A percentile compares a stretch with the other conserved stretches of the same genome.
Conservation (phyloP, 2,888 invertebrate species). For the Lumbricus terrestris region DNA sequence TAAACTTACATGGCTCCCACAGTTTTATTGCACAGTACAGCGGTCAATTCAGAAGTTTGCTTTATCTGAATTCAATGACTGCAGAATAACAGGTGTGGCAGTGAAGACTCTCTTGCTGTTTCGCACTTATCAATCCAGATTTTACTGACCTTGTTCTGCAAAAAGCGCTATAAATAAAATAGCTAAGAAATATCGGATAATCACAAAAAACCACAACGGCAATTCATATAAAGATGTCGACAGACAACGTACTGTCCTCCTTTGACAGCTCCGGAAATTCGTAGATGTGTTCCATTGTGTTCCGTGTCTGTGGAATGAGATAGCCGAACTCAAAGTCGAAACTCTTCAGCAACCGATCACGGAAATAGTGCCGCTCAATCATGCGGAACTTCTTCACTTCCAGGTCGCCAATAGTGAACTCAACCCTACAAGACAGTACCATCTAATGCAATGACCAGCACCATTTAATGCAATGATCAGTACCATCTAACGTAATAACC, state of each 20-base stretch:
- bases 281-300: constrained; percentile 98
- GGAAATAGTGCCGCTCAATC: constrained; percentile 96
- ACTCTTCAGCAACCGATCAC: constrained; percentile 87
- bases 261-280: constrained; percentile 88
- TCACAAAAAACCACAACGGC: background rate
- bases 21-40: no score
- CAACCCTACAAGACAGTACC: constrained; percentile 70
- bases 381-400: constrained; percentile 92
- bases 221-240: background rate
- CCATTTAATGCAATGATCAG: background rate
- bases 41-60: no score
- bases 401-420: constrained; percentile 89
- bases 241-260: constrained; percentile 83
- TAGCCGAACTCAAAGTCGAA: constrained; percentile 99
- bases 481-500: no score
- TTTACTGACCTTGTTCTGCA: background rate
- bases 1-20: no score
- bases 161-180: background rate
- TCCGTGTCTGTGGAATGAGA: constrained; percentile 94
- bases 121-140: background rate
- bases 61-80: no score
- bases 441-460: background rate
- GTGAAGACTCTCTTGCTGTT: background rate
- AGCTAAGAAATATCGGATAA: background rate
- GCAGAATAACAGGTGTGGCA: no score